Evolutionary conservation across 2,888 invertebrate genomes (phyloP).

Genomic region (Flexamia atlantica): DNA sequence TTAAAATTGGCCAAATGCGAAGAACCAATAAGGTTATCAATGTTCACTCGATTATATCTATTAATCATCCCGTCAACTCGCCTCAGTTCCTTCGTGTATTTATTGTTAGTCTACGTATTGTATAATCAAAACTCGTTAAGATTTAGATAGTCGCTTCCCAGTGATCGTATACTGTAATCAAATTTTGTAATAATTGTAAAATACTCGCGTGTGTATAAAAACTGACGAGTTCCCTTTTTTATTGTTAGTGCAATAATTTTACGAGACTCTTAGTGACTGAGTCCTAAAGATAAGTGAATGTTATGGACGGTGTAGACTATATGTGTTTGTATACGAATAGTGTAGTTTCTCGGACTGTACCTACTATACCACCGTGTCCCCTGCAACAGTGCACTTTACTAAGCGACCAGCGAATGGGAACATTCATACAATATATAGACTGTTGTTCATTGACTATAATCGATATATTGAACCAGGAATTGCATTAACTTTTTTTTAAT

Average conservation of each 20-base stretch:
- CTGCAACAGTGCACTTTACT: neutral
- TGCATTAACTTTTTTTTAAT: too few relatives aligned
- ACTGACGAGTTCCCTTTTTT: conserved; percentile 49
- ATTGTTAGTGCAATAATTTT: conserved; percentile 48
- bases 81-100: conserved; percentile 58
- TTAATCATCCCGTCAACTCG: conserved; percentile 14
- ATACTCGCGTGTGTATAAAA: conserved; percentile 55
- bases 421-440: too few relatives aligned
- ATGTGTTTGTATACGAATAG: conserved; percentile 58
- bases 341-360: conserved; percentile 27
- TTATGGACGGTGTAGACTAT: neutral
- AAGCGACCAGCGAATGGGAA: neutral
- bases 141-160: conserved; percentile 51
- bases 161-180: conserved; percentile 58
- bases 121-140: conserved; percentile 55
- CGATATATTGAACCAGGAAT: too few relatives aligned
- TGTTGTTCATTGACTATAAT: neutral
- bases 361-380: conserved; percentile 40
- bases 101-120: conserved; percentile 51
- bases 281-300: conserved; percentile 34
- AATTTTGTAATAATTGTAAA: conserved; percentile 57
- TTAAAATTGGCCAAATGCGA: too few relatives aligned
- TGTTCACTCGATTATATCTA: neutral
- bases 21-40: too few relatives aligned
- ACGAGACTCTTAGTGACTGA: conserved; percentile 7